Conservation (phyloP, 2,888 invertebrate genomes). For the Acanthosepion esculentum region DNA sequence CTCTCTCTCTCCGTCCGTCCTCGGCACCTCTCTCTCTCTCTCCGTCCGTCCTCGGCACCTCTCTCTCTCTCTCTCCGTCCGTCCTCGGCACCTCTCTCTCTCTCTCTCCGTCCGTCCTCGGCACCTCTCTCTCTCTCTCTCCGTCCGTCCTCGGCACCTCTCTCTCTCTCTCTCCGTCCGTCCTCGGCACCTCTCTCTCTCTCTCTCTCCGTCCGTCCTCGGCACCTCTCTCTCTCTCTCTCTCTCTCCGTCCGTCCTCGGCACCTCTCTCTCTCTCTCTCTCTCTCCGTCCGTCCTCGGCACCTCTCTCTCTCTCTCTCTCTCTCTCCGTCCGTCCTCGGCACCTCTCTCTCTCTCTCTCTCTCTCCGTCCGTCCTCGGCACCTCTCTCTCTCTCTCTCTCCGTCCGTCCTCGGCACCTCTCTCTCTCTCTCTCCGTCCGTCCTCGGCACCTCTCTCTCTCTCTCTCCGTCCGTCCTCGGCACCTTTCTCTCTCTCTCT, state of each 20-base stretch:
- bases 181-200: no score
- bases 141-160: no score
- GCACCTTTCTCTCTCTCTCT: not conserved
- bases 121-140: not conserved
- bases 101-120: no score
- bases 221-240: not conserved
- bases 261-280: no score
- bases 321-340: no score
- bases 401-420: rapidly evolving
- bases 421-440: no score
- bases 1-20: not conserved
- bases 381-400: not conserved
- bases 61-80: not conserved
- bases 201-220: not conserved
- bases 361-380: rapidly evolving
- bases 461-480: rapidly evolving
- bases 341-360: not conserved
- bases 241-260: not conserved
- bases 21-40: rapidly evolving
- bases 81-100: no score
- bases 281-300: no score
- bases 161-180: not conserved
- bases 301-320: not conserved
- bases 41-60: not conserved
- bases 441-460: rapidly evolving